A percentile compares a stretch with the other conserved stretches of the same genome.
phyloP scores from a whole-genome alignment of 2,113 vertebrate species.

The Urocynchramus pylzowi region DNA sequence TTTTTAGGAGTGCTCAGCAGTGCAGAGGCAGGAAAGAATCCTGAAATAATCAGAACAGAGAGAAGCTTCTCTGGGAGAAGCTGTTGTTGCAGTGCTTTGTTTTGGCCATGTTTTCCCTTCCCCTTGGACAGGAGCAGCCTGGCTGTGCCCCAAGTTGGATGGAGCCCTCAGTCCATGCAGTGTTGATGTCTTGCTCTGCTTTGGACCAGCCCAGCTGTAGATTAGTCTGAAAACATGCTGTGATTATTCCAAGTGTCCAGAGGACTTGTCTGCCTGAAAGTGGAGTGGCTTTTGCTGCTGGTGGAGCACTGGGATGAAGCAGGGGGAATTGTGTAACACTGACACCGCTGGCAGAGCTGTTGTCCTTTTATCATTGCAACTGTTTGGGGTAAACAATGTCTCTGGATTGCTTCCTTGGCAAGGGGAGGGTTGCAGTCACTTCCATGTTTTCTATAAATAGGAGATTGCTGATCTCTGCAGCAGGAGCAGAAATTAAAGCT shows the following conservation, averaged over 20 bases:
- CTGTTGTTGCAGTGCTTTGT: neutral
- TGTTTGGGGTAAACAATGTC: conserved; percentile 12
- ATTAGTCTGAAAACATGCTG: fast-evolving
- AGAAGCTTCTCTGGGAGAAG: neutral
- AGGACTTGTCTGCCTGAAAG: neutral
- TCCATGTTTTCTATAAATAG: conserved; percentile 56
- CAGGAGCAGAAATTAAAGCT: neutral
- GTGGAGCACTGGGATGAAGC: neutral
- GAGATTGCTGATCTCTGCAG: neutral
- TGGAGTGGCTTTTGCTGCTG: neutral
- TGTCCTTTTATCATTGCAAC: conserved; percentile 23
- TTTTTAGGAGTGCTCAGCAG: neutral
- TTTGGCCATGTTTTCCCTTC: neutral
- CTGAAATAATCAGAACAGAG: neutral
- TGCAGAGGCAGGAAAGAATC: neutral
- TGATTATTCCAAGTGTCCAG: neutral
- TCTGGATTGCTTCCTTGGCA: conserved; percentile 17
- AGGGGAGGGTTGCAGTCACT: neutral
- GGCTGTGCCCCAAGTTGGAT: fast-evolving
- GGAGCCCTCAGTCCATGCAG: fast-evolving
- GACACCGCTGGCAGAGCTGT: neutral
- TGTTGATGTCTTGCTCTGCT: neutral
- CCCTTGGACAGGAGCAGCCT: neutral
- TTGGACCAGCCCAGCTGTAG: neutral
- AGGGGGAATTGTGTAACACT: neutral